These are phyloP conservation scores for Iphiclides podalirius DNA, from an alignment of 2,888 invertebrate genomes.

Conservation along the genomic window DNA sequence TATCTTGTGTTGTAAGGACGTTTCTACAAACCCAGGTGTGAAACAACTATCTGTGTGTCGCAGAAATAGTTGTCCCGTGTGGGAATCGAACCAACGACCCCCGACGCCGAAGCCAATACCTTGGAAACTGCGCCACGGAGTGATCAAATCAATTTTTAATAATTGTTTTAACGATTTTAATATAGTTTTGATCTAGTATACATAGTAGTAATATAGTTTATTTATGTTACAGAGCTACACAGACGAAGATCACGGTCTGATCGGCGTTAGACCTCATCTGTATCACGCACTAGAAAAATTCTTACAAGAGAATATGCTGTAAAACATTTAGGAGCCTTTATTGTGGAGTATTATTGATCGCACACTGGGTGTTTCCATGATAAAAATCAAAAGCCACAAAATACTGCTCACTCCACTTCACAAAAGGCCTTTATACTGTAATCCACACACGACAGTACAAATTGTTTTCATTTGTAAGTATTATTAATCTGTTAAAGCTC, in stretches of 20 bases:
- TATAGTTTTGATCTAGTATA: too few species aligned
- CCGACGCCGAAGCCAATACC: too few species aligned
- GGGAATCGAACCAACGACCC: too few species aligned
- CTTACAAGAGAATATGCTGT: constrained; percentile 74
- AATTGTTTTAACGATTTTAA: too few species aligned
- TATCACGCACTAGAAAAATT: constrained; percentile 94
- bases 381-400: neutral
- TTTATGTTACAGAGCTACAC: constrained; percentile 89
- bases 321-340: constrained; percentile 26
- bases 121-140: too few species aligned
- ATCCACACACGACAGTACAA: neutral
- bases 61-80: too few species aligned
- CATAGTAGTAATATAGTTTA: too few species aligned
- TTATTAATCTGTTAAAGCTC: neutral
- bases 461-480: neutral
- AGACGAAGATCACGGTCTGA: constrained; percentile 94
- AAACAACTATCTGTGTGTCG: too few species aligned
- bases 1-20: too few species aligned
- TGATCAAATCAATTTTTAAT: too few species aligned
- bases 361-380: neutral
- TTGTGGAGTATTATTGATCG: neutral
- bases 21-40: too few species aligned
- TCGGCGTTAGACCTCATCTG: constrained; percentile 90
- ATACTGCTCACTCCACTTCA: neutral
- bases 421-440: neutral